phyloP scores from a whole-genome alignment of 2,888 invertebrate genomes.

The Apantesis nais region DNA sequence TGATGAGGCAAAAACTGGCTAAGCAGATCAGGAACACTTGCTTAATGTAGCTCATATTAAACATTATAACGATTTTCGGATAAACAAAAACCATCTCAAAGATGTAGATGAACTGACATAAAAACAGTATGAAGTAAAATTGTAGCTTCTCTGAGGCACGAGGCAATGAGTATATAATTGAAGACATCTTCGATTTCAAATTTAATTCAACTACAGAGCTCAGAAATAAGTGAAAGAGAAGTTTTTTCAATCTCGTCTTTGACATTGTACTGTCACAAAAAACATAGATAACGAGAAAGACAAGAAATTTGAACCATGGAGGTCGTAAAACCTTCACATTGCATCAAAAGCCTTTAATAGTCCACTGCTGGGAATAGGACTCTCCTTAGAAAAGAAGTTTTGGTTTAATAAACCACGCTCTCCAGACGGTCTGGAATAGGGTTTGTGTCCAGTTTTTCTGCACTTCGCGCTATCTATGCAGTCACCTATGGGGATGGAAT shows the following conservation, averaged over 20 bases:
- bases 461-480: no score
- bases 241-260: neutral
- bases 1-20: constrained; percentile 61
- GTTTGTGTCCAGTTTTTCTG: no score
- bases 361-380: no score
- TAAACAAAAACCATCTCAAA: constrained; percentile 64
- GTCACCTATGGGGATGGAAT: no score
- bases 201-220: neutral
- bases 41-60: constrained; percentile 49
- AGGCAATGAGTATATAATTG: neutral
- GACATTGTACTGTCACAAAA: neutral
- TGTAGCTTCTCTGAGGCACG: constrained; percentile 17
- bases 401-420: no score
- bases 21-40: constrained; percentile 56
- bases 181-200: neutral
- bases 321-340: neutral
- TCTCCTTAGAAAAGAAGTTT: no score
- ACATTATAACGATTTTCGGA: constrained; percentile 52
- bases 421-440: no score
- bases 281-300: neutral
- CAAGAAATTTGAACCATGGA: neutral
- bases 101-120: constrained; percentile 56
- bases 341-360: no score
- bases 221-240: no score
- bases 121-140: constrained; percentile 54